phyloP scores from a whole-genome alignment of 2,888 invertebrate species.

The Celastrina argiolus region DNA sequence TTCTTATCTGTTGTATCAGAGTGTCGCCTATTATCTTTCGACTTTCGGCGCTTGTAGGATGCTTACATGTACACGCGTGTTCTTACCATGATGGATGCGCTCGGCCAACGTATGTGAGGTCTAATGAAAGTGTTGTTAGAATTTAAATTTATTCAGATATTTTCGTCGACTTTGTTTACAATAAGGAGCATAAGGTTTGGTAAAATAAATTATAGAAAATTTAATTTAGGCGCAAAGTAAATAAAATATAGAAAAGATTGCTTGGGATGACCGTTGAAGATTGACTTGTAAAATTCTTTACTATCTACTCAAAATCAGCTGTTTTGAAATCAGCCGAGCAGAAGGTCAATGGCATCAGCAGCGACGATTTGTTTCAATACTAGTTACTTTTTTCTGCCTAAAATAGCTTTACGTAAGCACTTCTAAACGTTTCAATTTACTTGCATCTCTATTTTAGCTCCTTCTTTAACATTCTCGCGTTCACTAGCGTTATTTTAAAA shows the following conservation, averaged over 20 bases:
- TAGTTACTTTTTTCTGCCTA: too few species aligned
- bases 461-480: neutral
- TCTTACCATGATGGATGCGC: slow-evolving; percentile 73
- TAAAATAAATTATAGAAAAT: too few species aligned
- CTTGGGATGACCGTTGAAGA: too few species aligned
- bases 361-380: too few species aligned
- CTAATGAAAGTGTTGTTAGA: slow-evolving; percentile 29
- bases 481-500: neutral
- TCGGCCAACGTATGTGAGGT: slow-evolving; percentile 45
- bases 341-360: too few species aligned
- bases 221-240: too few species aligned
- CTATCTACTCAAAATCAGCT: too few species aligned
- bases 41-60: slow-evolving; percentile 68
- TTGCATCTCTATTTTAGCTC: neutral
- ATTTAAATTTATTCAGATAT: slow-evolving; percentile 5
- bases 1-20: slow-evolving; percentile 74
- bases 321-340: too few species aligned
- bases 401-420: too few species aligned
- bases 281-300: too few species aligned
- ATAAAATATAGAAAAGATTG: too few species aligned
- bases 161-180: neutral
- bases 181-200: neutral
- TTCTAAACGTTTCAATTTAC: neutral
- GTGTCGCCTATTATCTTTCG: slow-evolving; percentile 74
- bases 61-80: slow-evolving; percentile 58